Evolutionary conservation across 2,797 vertebrate genomes (phyloP).

Genomic region (Mergus octosetaceus): DNA sequence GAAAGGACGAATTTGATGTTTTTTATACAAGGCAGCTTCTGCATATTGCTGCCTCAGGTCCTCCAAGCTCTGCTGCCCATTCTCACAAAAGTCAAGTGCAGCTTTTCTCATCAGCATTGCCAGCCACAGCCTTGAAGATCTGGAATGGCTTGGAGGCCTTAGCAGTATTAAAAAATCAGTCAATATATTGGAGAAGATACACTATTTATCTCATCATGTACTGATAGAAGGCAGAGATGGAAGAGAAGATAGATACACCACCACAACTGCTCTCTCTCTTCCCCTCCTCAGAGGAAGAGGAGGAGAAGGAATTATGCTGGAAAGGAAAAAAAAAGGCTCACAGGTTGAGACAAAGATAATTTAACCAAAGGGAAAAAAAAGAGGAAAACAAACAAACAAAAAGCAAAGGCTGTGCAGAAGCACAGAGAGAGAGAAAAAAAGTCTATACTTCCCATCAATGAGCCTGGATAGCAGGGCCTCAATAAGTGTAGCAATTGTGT

Average conservation of each 20-base stretch:
- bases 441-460: too few species aligned
- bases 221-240: background rate
- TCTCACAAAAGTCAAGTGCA: background rate
- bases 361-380: too few species aligned
- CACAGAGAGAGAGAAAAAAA: too few species aligned
- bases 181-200: background rate
- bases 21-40: background rate
- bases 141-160: background rate
- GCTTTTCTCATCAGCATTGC: background rate
- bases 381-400: too few species aligned
- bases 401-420: too few species aligned
- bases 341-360: too few species aligned
- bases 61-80: background rate
- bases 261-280: too few species aligned
- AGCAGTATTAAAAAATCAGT: background rate
- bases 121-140: background rate
- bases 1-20: background rate
- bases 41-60: background rate
- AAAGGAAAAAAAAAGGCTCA: too few species aligned
- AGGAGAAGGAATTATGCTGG: too few species aligned
- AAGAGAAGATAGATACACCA: background rate
- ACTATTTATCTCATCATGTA: background rate
- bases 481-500: too few species aligned
- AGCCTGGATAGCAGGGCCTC: too few species aligned
- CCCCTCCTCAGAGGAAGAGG: too few species aligned